Evolutionary conservation across 1,140 invertebrate genomes (phyloP), one percentile per base, ranked within the genome.

Genomic region (Plutomurus gul): DNA sequence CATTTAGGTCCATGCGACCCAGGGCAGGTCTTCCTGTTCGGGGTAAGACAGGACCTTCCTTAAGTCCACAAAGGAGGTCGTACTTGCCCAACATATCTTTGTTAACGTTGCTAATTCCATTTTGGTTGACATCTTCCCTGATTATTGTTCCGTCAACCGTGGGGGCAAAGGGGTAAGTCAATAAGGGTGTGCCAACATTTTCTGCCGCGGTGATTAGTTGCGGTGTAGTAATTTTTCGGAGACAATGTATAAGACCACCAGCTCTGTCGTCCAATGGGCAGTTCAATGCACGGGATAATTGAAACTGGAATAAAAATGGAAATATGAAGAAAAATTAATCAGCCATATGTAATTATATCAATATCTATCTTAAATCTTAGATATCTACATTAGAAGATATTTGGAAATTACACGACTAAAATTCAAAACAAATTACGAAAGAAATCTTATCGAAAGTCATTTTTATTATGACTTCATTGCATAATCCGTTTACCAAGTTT

Each of bases 41-140:
- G 0, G 82, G 82, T 11, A 83, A 46, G 18, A 78, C 65, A 0
- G 78, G 78, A 8, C 82, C 82, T 73, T 82, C 75, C 27, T 72
- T 74, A 0, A 83, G 37, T 22, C 82, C 82, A 65, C 80, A 80
- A 3, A 83, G 49, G n/a, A 83, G 39, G 30, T 83, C 82, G 73
- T 80, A 83, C 30, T 71, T 65, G 0, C 70, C 78, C 5, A 83
- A 73, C 46, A 79, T 51, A 5, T 79, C 80, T 65, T 74, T 39
- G 39, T 43, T 78, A 0, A 11, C 27, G 16, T 75, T 39, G 22
- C 60, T 37, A 27, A 56, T 75, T 27, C 77, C 75, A 46, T 79
- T 70, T 13, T 60, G 60, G 46, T 60, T 46, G 22, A 82, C 27
- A 51, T 82, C 78, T 25, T 80, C 56, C 18, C 75, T 40, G 4